A percentile compares a stretch with the other conserved stretches of the same genome.
These are phyloP conservation scores for Pipistrellus nathusii DNA, from an alignment of 2,797 vertebrate genomes.

Conservation along the genomic window DNA sequence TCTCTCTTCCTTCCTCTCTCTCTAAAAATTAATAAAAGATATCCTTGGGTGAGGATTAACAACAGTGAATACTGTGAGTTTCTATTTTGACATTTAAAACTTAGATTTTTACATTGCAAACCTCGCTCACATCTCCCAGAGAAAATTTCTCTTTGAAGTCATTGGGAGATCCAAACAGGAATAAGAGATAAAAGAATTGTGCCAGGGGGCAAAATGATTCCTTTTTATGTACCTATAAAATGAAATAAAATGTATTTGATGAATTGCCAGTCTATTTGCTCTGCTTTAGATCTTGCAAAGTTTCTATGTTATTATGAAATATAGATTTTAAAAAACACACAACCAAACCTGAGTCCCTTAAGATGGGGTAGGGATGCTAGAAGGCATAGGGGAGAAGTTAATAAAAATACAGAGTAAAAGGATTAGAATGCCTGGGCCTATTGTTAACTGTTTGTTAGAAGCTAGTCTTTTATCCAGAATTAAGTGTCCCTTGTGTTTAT, in stretches of 20 bases:
- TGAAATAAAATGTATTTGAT: constrained; percentile 74
- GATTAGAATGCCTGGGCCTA: background rate
- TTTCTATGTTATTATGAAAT: constrained; percentile 75
- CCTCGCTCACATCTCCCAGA: constrained; percentile 60
- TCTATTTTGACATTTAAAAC: constrained; percentile 68
- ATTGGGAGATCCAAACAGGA: constrained; percentile 75
- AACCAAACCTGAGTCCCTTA: background rate
- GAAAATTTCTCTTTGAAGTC: constrained; percentile 76
- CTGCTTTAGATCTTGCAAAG: constrained; percentile 64
- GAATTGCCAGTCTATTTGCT: constrained; percentile 74
- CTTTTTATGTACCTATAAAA: constrained; percentile 81
- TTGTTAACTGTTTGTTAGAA: background rate
- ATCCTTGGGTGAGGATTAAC: background rate
- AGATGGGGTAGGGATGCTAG: background rate
- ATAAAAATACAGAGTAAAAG: constrained; percentile 19
- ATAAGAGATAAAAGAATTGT: constrained; percentile 68
- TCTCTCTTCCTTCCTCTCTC: background rate
- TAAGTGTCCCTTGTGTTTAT: background rate
- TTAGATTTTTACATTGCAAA: constrained; percentile 62
- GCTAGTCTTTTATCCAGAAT: background rate
- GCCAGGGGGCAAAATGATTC: constrained; percentile 71
- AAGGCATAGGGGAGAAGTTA: background rate
- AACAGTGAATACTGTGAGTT: constrained; percentile 58
- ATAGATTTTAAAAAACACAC: constrained; percentile 57
- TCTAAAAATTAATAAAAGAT: background rate